Evolutionary conservation across 1,140 invertebrate species (phyloP), one percentile per base, ranked within the genome.

Genomic region (Plectrocnemia conspersa): DNA sequence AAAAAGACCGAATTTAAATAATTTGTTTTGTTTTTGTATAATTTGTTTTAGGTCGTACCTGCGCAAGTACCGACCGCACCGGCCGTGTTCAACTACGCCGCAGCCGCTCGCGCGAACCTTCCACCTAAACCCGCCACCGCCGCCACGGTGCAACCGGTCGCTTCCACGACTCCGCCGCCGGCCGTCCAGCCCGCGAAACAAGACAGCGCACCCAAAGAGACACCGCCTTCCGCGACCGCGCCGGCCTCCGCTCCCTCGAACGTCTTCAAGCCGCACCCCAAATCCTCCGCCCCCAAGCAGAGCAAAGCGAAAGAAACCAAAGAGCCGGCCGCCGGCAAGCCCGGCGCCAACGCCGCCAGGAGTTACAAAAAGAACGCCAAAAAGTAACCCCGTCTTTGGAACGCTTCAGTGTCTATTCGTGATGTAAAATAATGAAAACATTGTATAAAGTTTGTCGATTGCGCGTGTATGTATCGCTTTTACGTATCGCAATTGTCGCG

Each of bases 11-110:
- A 6, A 6, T 29, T 6, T 29, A 7, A 29, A 29, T 29, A 29
- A 7, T 7, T 29, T 29, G 27, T 7, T 29, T 29, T 29, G 6
- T 29, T 29, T 29, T 29, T 29, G n/a, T n/a, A n/a, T n/a, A n/a
- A n/a, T n/a, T n/a, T n/a, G n/a, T 29, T 6, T 29, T 29, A 29
- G 6, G 6, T 29, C 27, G n/a, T n/a, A n/a, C n/a, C n/a, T n/a
- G n/a, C n/a, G n/a, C n/a, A n/a, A n/a, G n/a, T n/a, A 7, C 13
- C 40, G 19, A 35, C 42, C 9, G 49, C 58, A 0, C 59, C 54
- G 10, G 50, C 59, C 2, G 59, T 61, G 3, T 61, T 61, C 46
- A 61, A 61, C 24, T 61, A 57, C 24, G 59, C 59, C 10, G 59
- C 59, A 2, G 59, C 59, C 16, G 59, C 59, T 3, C 35, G 59